These are phyloP conservation scores for Drosophila serrata DNA, from an alignment of 1,140 invertebrate genomes.

Conservation along the genomic window DNA sequence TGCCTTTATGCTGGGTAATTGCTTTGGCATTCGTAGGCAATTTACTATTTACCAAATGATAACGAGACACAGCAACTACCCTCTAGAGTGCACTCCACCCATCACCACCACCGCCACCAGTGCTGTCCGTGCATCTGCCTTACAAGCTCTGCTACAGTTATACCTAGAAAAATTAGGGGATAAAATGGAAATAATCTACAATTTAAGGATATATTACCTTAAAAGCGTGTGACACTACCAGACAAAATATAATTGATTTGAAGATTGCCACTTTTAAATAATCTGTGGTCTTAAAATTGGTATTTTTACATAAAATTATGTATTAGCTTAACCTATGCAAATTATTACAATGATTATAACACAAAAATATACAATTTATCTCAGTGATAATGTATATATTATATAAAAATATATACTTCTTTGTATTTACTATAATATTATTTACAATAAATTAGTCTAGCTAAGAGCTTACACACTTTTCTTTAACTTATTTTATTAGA, in stretches of 20 bases:
- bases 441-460: no score
- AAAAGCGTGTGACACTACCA: background rate
- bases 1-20: conserved; percentile 79
- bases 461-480: no score
- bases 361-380: no score
- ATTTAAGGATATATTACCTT: background rate
- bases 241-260: background rate
- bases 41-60: conserved; percentile 75
- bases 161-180: background rate
- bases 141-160: background rate
- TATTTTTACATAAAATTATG: no score
- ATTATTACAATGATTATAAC: no score
- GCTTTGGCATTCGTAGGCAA: conserved; percentile 78
- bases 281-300: background rate
- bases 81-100: conserved; percentile 40
- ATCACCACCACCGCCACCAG: conserved; percentile 1
- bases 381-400: no score
- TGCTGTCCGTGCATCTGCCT: background rate
- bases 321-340: no score
- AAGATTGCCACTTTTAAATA: background rate
- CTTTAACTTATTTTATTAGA: no score
- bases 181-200: background rate
- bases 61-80: conserved; percentile 62
- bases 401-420: no score
- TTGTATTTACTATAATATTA: no score